Percentiles rank a stretch among this genome's conserved stretches.
Conservation (phyloP, 2,797 vertebrate species). For the Bradypodion pumilum region DNA sequence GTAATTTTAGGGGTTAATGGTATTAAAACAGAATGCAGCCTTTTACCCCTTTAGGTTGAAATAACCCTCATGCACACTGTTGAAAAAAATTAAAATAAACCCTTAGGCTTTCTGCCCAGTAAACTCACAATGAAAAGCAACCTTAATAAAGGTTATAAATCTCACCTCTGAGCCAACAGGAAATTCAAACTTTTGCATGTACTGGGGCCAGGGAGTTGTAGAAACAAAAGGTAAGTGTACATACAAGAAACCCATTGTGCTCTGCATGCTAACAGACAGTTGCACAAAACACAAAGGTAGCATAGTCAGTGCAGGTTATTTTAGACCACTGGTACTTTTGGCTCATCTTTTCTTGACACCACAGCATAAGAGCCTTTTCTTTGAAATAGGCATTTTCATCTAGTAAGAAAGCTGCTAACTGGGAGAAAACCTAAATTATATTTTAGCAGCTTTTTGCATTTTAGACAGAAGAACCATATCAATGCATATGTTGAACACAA, state of each 20-base stretch:
- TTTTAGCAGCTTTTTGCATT: slow-evolving; percentile 49
- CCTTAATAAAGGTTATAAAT: slow-evolving; percentile 82
- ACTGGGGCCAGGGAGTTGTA: slow-evolving; percentile 71
- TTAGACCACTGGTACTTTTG: slow-evolving; percentile 31
- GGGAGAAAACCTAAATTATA: slow-evolving; percentile 37
- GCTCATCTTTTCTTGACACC: slow-evolving; percentile 30
- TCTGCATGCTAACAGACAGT: slow-evolving; percentile 18
- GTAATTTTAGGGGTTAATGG: slow-evolving; percentile 69
- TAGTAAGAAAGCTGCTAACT: slow-evolving; percentile 27
- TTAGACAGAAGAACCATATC: slow-evolving; percentile 63
- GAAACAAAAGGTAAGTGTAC: slow-evolving; percentile 73
- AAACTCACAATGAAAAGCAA: slow-evolving; percentile 77
- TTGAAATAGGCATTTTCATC: slow-evolving; percentile 13
- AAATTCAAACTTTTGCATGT: slow-evolving; percentile 79
- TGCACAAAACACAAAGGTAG: slow-evolving; percentile 25
- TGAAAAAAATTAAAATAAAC: slow-evolving; percentile 2
- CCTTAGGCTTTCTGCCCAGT: slow-evolving; percentile 78
- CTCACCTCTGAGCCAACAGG: slow-evolving; percentile 80
- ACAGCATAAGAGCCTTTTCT: slow-evolving; percentile 33
- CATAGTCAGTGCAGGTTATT: slow-evolving; percentile 45
- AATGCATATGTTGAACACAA: slow-evolving; percentile 38
- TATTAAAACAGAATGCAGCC: slow-evolving; percentile 65
- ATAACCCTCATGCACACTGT: slow-evolving; percentile 1
- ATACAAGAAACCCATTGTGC: slow-evolving; percentile 67
- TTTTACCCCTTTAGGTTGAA: slow-evolving; percentile 66